Percentiles rank a stretch among this genome's conserved stretches.
Conservation (phyloP, 2,888 invertebrate species). For the Endomychus coccineus region DNA sequence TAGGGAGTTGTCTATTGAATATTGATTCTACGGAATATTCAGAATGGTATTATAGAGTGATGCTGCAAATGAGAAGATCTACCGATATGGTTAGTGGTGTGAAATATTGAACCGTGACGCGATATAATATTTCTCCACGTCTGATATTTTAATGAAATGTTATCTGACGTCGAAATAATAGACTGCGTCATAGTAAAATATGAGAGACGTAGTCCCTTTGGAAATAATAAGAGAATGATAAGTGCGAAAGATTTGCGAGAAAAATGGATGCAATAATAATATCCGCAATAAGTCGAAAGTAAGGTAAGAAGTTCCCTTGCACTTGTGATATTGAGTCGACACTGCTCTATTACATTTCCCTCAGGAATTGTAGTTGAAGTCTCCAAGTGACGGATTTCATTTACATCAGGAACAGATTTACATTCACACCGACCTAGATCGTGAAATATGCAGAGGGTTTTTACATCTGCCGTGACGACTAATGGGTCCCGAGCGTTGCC, state of each 20-base stretch:
- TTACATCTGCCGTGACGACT: slow-evolving; percentile 37
- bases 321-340: slow-evolving; percentile 26
- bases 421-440: slow-evolving; percentile 37
- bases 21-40: too few relatives aligned
- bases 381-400: slow-evolving; percentile 40
- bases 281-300: background rate
- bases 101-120: too few relatives aligned
- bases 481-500: slow-evolving; percentile 38
- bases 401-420: slow-evolving; percentile 42
- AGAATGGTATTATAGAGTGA: too few relatives aligned
- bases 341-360: slow-evolving; percentile 39
- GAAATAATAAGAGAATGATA: slow-evolving; percentile 26
- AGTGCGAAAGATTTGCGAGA: slow-evolving; percentile 26
- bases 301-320: background rate
- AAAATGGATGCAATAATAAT: slow-evolving; percentile 28
- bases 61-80: too few relatives aligned
- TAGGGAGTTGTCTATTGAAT: background rate
- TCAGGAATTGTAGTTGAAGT: slow-evolving; percentile 37
- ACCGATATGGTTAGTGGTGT: too few relatives aligned
- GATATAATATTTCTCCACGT: too few relatives aligned
- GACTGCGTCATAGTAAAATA: slow-evolving; percentile 7
- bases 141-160: too few relatives aligned
- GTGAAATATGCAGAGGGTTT: slow-evolving; percentile 40
- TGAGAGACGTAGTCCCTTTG: slow-evolving; percentile 21
- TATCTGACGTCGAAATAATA: too few relatives aligned